phyloP scores from a whole-genome alignment of 1,140 invertebrate genomes.

The Coelopa frigida region DNA sequence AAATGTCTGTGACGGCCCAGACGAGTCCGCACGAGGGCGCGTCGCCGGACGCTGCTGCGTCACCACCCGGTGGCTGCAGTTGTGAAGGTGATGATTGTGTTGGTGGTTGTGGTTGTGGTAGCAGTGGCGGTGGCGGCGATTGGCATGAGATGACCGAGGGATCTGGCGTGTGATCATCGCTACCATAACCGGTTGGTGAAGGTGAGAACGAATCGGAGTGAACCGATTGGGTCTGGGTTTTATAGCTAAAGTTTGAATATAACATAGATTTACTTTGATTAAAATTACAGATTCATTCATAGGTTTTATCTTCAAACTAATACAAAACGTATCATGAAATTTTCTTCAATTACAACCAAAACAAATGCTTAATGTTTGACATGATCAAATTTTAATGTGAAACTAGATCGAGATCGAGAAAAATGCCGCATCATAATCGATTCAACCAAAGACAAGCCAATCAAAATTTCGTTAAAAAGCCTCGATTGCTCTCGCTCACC shows the following conservation, averaged over 20 bases:
- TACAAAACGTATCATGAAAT: no score
- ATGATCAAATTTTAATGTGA: no score
- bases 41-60: constrained; percentile 13
- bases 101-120: constrained; percentile 8
- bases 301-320: no score
- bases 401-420: no score
- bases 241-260: constrained; percentile 32
- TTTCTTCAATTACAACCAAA: no score
- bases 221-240: constrained; percentile 57
- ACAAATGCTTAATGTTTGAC: no score
- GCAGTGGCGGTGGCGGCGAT: constrained; percentile 24
- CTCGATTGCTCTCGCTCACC: constrained; percentile 54
- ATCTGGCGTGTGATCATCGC: constrained; percentile 31
- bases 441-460: no score
- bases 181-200: constrained; percentile 55
- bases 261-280: no score
- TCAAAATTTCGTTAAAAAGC: not conserved
- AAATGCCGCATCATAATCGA: no score
- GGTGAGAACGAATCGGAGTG: constrained; percentile 68
- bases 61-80: constrained; percentile 11
- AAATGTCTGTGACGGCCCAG: constrained; percentile 79
- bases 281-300: no score
- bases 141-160: constrained; percentile 14
- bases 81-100: not conserved
- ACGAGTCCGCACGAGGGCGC: constrained; percentile 49